Conservation (phyloP, 2,113 vertebrate genomes). For the Gobio gobio region DNA sequence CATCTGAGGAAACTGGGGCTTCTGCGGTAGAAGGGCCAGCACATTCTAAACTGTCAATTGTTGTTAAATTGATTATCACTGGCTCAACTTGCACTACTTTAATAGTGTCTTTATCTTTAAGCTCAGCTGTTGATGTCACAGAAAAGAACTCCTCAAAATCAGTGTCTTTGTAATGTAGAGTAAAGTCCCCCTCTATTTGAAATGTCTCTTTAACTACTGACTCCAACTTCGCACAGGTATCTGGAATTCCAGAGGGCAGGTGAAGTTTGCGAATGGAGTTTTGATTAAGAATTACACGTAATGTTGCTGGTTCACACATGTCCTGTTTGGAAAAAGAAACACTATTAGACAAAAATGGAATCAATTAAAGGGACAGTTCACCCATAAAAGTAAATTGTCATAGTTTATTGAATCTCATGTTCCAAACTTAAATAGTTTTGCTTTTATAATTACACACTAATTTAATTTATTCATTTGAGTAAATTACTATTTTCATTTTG, state of each 20-base stretch:
- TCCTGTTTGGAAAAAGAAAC: not conserved
- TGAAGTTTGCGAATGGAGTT: not conserved
- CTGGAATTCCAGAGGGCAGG: conserved; percentile 11
- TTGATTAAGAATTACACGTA: not conserved
- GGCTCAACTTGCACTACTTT: not conserved
- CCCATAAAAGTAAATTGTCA: not conserved
- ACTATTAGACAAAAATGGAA: not conserved
- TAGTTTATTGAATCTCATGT: not conserved
- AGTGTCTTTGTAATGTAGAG: conserved; percentile 4
- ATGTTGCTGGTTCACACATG: not conserved
- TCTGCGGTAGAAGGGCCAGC: not conserved
- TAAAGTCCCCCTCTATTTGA: not conserved
- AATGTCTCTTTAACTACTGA: not conserved
- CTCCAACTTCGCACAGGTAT: not conserved
- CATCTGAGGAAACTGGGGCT: not conserved
- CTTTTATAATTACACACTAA: not conserved
- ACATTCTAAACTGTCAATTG: not conserved
- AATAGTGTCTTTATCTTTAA: not conserved
- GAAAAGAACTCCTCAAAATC: not conserved
- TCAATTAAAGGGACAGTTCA: not conserved
- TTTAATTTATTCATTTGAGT: not conserved
- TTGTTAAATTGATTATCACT: not conserved
- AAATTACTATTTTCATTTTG: not conserved
- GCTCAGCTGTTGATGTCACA: not conserved
- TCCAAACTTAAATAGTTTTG: not conserved